phyloP scores from a whole-genome alignment of 1,140 invertebrate genomes.

The Popillia japonica region DNA sequence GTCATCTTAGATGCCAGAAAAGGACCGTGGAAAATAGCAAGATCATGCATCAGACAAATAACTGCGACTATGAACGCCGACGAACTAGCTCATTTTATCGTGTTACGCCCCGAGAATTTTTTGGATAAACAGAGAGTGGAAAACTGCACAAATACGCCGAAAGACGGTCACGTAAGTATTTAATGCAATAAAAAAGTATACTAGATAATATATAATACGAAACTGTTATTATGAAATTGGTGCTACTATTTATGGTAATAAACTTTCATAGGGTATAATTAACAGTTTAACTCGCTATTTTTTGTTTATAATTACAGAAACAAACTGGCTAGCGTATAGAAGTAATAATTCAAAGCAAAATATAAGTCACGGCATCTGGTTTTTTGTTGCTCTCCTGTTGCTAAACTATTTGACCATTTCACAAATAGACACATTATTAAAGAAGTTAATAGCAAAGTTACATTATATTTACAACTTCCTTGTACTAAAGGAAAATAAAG shows the following conservation, averaged over 20 bases:
- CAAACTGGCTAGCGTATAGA: too few relatives aligned
- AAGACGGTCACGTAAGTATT: conserved; percentile 68
- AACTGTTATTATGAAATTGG: background rate
- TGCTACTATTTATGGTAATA: background rate
- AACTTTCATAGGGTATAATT: too few relatives aligned
- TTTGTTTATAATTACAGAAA: background rate
- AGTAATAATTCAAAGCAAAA: too few relatives aligned
- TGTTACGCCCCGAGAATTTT: conserved; percentile 74
- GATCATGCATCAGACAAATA: conserved; percentile 68
- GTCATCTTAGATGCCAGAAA: conserved; percentile 72
- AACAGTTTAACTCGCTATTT: background rate
- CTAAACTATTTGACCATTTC: too few relatives aligned
- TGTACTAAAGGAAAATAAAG: too few relatives aligned
- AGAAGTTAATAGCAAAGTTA: too few relatives aligned
- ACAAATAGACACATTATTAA: too few relatives aligned
- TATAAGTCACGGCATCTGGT: too few relatives aligned
- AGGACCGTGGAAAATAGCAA: conserved; percentile 69
- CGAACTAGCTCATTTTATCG: conserved; percentile 66
- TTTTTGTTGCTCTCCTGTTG: too few relatives aligned
- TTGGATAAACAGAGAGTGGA: conserved; percentile 79
- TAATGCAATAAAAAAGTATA: background rate
- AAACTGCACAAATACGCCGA: conserved; percentile 71
- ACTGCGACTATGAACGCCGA: conserved; percentile 64
- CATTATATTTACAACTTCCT: too few relatives aligned
- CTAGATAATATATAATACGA: too few relatives aligned